A percentile compares a stretch with the other conserved stretches of the same genome.
These are phyloP conservation scores for Thripadectes ignobilis DNA, from an alignment of 2,797 vertebrate species.

Conservation along the genomic window DNA sequence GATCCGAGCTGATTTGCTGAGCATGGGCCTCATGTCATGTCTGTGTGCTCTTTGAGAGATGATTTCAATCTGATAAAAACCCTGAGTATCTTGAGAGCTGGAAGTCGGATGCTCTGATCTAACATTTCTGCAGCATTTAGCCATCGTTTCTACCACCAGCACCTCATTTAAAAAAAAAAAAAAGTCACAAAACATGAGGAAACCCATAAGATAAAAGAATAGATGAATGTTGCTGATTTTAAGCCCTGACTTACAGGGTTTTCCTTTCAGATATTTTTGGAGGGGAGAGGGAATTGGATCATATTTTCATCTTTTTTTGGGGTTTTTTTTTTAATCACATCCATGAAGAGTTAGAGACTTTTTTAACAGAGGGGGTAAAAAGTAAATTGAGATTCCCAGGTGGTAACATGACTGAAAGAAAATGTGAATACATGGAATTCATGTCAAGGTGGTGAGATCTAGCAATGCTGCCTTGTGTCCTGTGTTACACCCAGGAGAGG, in stretches of 20 bases:
- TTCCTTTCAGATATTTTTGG: neutral
- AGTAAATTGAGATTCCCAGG: neutral
- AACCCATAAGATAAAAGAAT: neutral
- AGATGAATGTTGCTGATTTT: neutral
- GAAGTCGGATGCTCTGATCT: neutral
- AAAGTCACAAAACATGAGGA: neutral
- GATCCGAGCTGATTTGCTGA: neutral
- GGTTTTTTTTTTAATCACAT: too few species aligned
- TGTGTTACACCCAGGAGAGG: neutral
- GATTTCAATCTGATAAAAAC: neutral
- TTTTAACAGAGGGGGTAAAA: neutral
- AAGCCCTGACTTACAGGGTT: neutral
- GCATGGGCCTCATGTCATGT: rapidly evolving
- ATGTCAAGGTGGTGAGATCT: neutral
- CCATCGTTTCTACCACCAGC: neutral
- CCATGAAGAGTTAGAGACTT: neutral
- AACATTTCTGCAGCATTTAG: neutral
- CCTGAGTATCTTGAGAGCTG: neutral
- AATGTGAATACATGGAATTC: neutral
- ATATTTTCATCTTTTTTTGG: neutral
- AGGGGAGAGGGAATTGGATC: neutral
- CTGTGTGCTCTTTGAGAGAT: neutral
- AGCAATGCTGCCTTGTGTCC: neutral
- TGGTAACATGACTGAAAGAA: neutral
- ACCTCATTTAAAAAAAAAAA: neutral